Evolutionary conservation across 1,140 invertebrate species (phyloP).

Genomic region (Euglossa dilemma): DNA sequence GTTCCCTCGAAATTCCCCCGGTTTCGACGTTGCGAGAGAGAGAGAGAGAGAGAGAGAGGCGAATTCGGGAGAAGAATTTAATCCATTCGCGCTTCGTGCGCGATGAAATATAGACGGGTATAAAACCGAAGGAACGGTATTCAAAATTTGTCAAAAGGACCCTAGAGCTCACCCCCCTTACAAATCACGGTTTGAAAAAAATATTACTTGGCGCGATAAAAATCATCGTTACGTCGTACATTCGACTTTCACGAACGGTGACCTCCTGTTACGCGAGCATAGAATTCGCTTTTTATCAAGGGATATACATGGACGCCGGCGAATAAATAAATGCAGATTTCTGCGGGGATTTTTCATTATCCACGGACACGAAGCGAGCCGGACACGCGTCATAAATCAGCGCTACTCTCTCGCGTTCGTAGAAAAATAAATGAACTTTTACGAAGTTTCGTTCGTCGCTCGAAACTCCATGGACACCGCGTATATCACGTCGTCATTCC

Average conservation of each 20-base stretch:
- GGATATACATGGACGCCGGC: background rate
- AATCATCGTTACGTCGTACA: background rate
- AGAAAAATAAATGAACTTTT: constrained; percentile 49
- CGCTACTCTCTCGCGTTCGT: background rate
- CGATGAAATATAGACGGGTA: background rate
- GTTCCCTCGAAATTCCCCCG: too few species aligned
- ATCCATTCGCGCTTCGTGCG: background rate
- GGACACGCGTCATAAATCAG: constrained; percentile 54
- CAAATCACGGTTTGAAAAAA: constrained; percentile 6
- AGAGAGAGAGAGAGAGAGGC: too few species aligned
- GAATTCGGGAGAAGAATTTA: background rate
- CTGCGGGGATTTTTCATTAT: constrained; percentile 46
- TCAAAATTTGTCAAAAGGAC: constrained; percentile 8
- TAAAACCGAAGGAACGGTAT: background rate
- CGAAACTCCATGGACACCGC: constrained; percentile 38
- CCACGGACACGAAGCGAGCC: constrained; percentile 17
- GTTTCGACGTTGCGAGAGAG: too few species aligned
- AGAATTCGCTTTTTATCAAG: constrained; percentile 19
- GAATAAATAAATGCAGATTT: constrained; percentile 34
- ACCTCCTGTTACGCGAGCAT: background rate
- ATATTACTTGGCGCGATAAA: background rate
- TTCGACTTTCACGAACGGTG: background rate
- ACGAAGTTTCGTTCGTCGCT: constrained; percentile 35
- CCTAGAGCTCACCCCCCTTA: background rate
- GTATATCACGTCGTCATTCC: constrained; percentile 51